A percentile compares a stretch with the other conserved stretches of the same genome.
These are phyloP conservation scores for Sphaerodactylus townsendi DNA, from an alignment of 2,113 vertebrate species.

Conservation along the genomic window DNA sequence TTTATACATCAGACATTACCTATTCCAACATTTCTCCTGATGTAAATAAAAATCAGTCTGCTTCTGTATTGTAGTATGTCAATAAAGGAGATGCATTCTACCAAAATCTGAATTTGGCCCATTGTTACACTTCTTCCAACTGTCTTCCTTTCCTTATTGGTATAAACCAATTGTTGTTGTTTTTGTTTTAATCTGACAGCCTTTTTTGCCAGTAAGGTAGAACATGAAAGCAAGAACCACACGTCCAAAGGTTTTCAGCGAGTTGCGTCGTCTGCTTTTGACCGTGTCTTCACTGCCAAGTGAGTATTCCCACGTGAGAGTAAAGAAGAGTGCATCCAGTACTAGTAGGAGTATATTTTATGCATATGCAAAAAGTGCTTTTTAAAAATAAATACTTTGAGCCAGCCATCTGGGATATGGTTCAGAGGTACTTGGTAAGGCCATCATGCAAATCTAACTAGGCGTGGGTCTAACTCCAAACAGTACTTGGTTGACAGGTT, in stretches of 20 bases:
- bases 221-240: constrained; percentile 81
- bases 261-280: constrained; percentile 71
- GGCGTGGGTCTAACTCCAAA: too few species aligned
- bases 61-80: background rate
- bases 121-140: background rate
- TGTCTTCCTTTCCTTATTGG: background rate
- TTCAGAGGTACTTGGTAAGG: too few species aligned
- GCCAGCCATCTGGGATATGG: too few species aligned
- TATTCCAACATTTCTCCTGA: too few species aligned
- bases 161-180: constrained; percentile 7
- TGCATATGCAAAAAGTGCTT: background rate
- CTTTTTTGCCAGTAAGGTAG: constrained; percentile 91
- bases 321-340: rapidly evolving
- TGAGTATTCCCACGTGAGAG: constrained; percentile 73
- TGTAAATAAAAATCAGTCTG: background rate
- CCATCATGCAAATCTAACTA: too few species aligned
- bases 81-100: background rate
- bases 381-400: background rate
- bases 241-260: constrained; percentile 71
- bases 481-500: too few species aligned
- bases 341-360: background rate
- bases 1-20: too few species aligned
- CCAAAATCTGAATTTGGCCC: background rate
- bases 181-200: constrained; percentile 65
- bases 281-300: constrained; percentile 90